Base-by-base conservation (phyloP, 2,797 vertebrate species). In the Allobates femoralis region DNA sequence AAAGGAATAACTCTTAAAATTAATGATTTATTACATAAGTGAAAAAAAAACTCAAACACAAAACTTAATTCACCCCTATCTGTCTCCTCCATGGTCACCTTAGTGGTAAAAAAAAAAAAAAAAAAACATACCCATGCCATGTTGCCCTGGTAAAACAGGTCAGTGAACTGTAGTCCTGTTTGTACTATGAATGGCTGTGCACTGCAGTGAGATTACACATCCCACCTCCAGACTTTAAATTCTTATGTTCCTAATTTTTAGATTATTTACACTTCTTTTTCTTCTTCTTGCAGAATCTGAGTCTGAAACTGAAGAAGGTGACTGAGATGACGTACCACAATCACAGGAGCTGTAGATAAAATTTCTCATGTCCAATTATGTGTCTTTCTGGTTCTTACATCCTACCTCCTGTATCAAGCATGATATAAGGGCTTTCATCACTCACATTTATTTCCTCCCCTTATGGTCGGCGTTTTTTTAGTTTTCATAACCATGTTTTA, bases 271-370 rank as follows among this genome's bases (percentile, higher is more conserved):
- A 5, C 56, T n/a, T 19, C 56, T 30, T 60, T 46, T 82, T 37
- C 60, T 55, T 50, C 7, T 66, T 32, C 4, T 34, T 88, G n/a
- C 94, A 99, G 98, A 99, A 92, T 99, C 98, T 0, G 97, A 99
- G 81, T 99, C 98, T 4, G 98, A 99, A 53, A 97, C 96, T 84
- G 98, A 99, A 93, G 98, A 99, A 89, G 97, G 95, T 18, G 98
- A 99, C 94, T 99, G 93, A 96, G 87, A 91, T 93, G 91, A 93
- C 93, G 94, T 93, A 93, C 91, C 95, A 92, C 95, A 95, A 96
- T 95, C 95, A 95, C 95, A 94, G 95, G 95, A 96, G 94, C 94
- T 93, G 94, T 96, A 96, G 95, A 94, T 94, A 94, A 90, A 94
- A 92, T 4, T 26, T 91, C 92, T 95, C 93, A 93, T 94, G 91